These are phyloP conservation scores for Scomber colias DNA, from an alignment of 2,113 vertebrate species.

Conservation along the genomic window DNA sequence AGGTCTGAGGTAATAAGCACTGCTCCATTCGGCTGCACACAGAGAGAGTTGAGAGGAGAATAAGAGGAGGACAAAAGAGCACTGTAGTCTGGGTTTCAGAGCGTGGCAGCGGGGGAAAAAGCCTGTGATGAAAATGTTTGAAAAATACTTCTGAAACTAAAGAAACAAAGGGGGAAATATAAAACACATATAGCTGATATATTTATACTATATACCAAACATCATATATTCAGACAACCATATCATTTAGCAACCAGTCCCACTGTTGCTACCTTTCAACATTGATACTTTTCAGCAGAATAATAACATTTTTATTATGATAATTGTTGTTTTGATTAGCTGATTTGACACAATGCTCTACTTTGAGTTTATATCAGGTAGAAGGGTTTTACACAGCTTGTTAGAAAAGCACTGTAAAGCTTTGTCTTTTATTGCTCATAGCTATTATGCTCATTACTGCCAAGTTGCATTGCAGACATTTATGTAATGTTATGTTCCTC, in stretches of 20 bases:
- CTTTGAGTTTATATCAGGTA: neutral
- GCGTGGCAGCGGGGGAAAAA: neutral
- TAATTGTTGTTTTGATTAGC: neutral
- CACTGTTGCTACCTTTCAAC: neutral
- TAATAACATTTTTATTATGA: neutral
- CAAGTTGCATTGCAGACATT: neutral
- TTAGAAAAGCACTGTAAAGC: neutral
- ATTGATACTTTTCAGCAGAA: neutral
- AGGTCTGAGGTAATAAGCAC: conserved; percentile 47
- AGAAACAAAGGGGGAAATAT: neutral
- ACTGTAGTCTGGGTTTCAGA: conserved; percentile 26
- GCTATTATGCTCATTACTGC: neutral
- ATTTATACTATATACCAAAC: neutral
- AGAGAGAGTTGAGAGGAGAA: conserved; percentile 12
- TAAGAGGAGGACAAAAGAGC: conserved; percentile 19
- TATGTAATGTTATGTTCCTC: neutral
- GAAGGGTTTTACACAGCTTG: neutral
- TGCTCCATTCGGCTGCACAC: conserved; percentile 31
- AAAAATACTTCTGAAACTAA: conserved; percentile 21
- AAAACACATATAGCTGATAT: neutral
- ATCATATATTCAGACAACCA: neutral
- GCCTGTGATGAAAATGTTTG: neutral
- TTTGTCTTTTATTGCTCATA: neutral
- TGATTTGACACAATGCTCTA: neutral
- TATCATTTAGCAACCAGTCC: neutral